Percentiles rank a stretch among this genome's conserved stretches.
Conservation (phyloP, 2,888 invertebrate genomes). For the Clivina fossor region DNA sequence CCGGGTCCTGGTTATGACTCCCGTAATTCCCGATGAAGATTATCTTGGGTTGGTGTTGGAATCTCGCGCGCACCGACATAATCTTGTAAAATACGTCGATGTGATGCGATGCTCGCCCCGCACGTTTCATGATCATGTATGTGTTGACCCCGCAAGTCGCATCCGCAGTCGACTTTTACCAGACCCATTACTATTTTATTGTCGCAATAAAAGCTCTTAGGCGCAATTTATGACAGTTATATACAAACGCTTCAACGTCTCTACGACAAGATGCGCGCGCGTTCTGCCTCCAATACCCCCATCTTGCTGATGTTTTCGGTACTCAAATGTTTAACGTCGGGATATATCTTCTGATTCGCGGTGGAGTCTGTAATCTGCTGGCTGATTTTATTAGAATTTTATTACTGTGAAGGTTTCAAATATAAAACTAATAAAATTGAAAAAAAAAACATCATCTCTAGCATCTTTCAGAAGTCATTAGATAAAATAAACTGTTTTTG, state of each 20-base stretch:
- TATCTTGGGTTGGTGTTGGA: constrained; percentile 18
- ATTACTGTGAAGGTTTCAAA: no score
- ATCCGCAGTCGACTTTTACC: constrained; percentile 45
- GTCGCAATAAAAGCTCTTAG: constrained; percentile 51
- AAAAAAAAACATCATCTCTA: no score
- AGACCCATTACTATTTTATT: constrained; percentile 51
- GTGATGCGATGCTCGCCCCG: no score
- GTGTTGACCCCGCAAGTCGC: constrained; percentile 45
- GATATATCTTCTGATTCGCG: constrained; percentile 24
- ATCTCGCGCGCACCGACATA: constrained; percentile 28
- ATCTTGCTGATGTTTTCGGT: constrained; percentile 49
- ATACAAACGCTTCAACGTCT: constrained; percentile 49
- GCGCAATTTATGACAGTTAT: constrained; percentile 50
- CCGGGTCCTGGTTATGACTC: constrained; percentile 22
- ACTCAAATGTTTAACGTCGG: constrained; percentile 48
- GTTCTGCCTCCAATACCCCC: no score
- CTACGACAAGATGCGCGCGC: no score
- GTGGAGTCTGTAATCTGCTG: no score
- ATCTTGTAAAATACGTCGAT: constrained; percentile 43
- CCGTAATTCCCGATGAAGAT: constrained; percentile 27
- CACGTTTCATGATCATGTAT: no score
- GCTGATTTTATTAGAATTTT: no score
- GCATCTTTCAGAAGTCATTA: no score
- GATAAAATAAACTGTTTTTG: no score
- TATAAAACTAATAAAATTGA: no score